phyloP scores from a whole-genome alignment of 1,140 invertebrate species.

The Acarapis woodi region DNA sequence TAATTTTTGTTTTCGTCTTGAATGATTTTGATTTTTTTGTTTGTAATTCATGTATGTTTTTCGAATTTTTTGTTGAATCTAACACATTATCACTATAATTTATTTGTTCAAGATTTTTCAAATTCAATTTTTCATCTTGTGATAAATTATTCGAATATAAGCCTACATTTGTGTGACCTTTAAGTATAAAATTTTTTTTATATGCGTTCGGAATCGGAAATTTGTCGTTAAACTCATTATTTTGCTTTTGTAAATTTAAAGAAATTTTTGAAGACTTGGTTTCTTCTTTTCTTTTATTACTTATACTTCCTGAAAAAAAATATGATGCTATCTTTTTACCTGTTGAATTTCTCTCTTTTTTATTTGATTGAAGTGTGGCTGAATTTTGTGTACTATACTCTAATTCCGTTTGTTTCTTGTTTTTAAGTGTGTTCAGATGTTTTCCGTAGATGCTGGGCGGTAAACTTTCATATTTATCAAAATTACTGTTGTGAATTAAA shows the following conservation, averaged over 20 bases:
- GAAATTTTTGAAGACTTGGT: not conserved
- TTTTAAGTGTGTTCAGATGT: no score
- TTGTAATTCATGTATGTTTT: conserved; percentile 10
- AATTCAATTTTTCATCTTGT: no score
- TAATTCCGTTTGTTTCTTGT: no score
- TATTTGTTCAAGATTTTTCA: no score
- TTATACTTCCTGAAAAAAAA: not conserved
- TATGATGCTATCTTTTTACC: not conserved
- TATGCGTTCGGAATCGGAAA: conserved; percentile 12
- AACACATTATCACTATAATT: not conserved
- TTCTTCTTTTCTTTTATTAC: not conserved
- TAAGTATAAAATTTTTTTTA: conserved; percentile 11
- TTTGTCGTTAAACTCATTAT: not conserved
- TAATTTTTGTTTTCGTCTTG: conserved; percentile 2
- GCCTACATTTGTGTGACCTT: conserved; percentile 11
- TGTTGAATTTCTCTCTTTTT: not conserved
- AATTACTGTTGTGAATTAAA: no score
- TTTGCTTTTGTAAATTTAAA: not conserved
- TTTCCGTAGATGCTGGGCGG: no score
- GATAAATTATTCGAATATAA: no score
- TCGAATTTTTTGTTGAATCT: not conserved
- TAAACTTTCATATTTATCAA: no score
- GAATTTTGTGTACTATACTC: not conserved
- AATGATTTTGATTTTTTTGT: no score
- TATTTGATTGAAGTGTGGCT: not conserved